These are phyloP conservation scores for Nannoperca obscura DNA, from an alignment of 2,797 vertebrate species.

Conservation along the genomic window DNA sequence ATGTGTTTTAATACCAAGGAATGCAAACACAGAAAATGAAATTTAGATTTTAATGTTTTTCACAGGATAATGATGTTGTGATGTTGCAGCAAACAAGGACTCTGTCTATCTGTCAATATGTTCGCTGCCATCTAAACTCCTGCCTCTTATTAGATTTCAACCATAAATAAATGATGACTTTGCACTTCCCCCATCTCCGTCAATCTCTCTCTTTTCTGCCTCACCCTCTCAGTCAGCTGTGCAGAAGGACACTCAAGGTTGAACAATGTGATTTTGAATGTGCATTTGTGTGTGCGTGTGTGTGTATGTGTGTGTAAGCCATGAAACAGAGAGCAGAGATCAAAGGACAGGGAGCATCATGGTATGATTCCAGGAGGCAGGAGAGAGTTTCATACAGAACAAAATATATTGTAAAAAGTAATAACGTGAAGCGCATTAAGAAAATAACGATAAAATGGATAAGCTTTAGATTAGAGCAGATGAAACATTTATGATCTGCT, in stretches of 20 bases:
- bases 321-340: constrained; percentile 39
- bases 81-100: constrained; percentile 26
- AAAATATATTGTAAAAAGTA: constrained; percentile 14
- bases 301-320: constrained; percentile 16
- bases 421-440: constrained; percentile 14
- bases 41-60: background rate
- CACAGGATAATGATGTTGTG: constrained; percentile 24
- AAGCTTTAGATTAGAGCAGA: constrained; percentile 25
- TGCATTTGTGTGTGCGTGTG: constrained; percentile 15
- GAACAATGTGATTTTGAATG: constrained; percentile 48
- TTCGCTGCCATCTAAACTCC: constrained; percentile 56
- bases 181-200: constrained; percentile 72
- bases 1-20: constrained; percentile 4
- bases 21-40: background rate
- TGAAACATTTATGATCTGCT: constrained; percentile 50
- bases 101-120: constrained; percentile 50
- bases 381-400: background rate
- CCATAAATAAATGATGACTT: constrained; percentile 86
- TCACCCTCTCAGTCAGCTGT: constrained; percentile 59
- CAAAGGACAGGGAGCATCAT: constrained; percentile 31
- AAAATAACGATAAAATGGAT: constrained; percentile 26
- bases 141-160: constrained; percentile 82
- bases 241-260: constrained; percentile 75
- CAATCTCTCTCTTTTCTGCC: constrained; percentile 46
- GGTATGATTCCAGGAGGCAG: constrained; percentile 22